Evolutionary conservation across 2,797 vertebrate species (phyloP).

Genomic region (Rhinophrynus dorsalis): DNA sequence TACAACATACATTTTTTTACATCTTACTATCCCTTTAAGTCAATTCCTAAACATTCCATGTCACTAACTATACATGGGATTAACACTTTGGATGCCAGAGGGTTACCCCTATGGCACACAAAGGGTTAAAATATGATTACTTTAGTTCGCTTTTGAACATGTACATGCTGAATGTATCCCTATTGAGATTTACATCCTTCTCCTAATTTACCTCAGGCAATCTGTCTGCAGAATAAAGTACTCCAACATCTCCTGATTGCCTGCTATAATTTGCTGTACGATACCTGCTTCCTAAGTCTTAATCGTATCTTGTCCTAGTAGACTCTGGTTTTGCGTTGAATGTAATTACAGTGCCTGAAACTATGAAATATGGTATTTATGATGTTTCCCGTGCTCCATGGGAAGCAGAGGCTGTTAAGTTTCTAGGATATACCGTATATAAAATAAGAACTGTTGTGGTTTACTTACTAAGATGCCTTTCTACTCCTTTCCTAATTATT

Average conservation of each 20-base stretch:
- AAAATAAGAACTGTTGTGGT: background rate
- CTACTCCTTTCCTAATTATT: slow-evolving; percentile 68
- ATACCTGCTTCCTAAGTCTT: background rate
- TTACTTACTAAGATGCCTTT: slow-evolving; percentile 54
- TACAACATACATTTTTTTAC: too few species aligned
- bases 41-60: too few species aligned
- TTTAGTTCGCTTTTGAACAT: too few species aligned
- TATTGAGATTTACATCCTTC: background rate
- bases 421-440: background rate
- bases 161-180: background rate
- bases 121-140: too few species aligned
- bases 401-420: background rate
- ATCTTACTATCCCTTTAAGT: too few species aligned
- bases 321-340: background rate
- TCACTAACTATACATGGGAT: too few species aligned
- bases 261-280: background rate
- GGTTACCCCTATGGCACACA: too few species aligned
- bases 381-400: background rate
- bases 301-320: background rate
- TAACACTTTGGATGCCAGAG: too few species aligned
- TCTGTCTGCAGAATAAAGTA: background rate
- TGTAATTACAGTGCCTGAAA: slow-evolving; percentile 5
- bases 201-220: background rate
- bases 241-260: background rate
- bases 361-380: background rate